A percentile compares a stretch with the other conserved stretches of the same genome.
Evolutionary conservation across 2,797 vertebrate species (phyloP).

Genomic region (Leptodactylus fallax): DNA sequence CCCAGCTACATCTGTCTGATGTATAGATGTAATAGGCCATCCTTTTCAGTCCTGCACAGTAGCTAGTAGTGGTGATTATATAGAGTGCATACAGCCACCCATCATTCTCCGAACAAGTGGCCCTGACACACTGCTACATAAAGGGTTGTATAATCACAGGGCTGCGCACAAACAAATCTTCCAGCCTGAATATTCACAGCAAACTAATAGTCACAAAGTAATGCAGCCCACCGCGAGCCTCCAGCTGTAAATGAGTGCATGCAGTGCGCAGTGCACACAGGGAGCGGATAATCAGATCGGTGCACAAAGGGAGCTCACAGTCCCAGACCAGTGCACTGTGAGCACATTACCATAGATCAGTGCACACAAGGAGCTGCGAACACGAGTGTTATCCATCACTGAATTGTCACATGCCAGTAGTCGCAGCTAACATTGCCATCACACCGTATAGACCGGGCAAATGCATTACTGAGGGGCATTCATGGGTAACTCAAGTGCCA

Average conservation of each 20-base stretch:
- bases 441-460: not conserved
- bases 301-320: slow-evolving; percentile 42
- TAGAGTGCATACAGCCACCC: not conserved
- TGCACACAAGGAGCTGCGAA: slow-evolving; percentile 6
- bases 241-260: slow-evolving; percentile 20
- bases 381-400: slow-evolving; percentile 22
- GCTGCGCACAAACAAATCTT: slow-evolving; percentile 18
- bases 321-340: slow-evolving; percentile 33
- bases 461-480: not conserved
- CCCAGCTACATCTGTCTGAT: not conserved
- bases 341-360: slow-evolving; percentile 47
- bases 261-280: slow-evolving; percentile 8
- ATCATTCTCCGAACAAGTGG: not conserved
- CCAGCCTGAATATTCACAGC: slow-evolving; percentile 34
- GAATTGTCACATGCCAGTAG: slow-evolving; percentile 6
- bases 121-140: not conserved
- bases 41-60: not conserved
- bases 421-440: not conserved
- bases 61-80: not conserved
- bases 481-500: not conserved
- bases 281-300: slow-evolving; percentile 26
- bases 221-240: slow-evolving; percentile 23
- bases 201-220: slow-evolving; percentile 22
- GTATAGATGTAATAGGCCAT: not conserved
- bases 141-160: slow-evolving; percentile 24